These are phyloP conservation scores for Moxostoma hubbsi DNA, from an alignment of 2,797 vertebrate species.

Conservation along the genomic window DNA sequence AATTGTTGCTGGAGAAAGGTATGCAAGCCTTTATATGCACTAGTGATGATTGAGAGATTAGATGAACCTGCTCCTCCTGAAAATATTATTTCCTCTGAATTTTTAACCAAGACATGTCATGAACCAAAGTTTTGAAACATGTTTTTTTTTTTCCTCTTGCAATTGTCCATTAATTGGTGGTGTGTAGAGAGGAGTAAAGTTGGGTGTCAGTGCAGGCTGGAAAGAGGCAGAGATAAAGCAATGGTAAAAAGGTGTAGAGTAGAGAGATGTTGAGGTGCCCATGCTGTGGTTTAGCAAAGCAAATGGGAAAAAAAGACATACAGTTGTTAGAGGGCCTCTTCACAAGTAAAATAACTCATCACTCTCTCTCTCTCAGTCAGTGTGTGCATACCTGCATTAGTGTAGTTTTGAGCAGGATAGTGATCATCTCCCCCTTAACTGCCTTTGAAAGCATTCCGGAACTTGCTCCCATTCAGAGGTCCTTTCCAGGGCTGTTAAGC, in stretches of 20 bases:
- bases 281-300: conserved; percentile 28
- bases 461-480: conserved; percentile 68
- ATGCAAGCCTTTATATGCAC: no score
- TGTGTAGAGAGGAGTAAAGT: conserved; percentile 3
- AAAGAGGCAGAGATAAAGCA: conserved; percentile 36
- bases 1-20: no score
- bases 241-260: conserved; percentile 29
- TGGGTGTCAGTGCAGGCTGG: neutral
- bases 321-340: conserved; percentile 60
- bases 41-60: no score
- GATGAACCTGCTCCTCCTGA: no score
- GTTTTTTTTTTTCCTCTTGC: neutral
- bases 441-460: conserved; percentile 75
- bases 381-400: conserved; percentile 62
- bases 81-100: no score
- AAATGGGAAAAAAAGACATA: conserved; percentile 48
- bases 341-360: conserved; percentile 64
- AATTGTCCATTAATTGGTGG: conserved; percentile 6
- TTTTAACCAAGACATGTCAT: neutral
- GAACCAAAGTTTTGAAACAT: neutral
- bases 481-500: conserved; percentile 71
- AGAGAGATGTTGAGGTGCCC: conserved; percentile 6
- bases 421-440: conserved; percentile 62
- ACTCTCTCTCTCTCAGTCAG: conserved; percentile 57
- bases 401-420: conserved; percentile 70